phyloP scores from a whole-genome alignment of 1,140 invertebrate genomes.

The Calephelis virginiensis region DNA sequence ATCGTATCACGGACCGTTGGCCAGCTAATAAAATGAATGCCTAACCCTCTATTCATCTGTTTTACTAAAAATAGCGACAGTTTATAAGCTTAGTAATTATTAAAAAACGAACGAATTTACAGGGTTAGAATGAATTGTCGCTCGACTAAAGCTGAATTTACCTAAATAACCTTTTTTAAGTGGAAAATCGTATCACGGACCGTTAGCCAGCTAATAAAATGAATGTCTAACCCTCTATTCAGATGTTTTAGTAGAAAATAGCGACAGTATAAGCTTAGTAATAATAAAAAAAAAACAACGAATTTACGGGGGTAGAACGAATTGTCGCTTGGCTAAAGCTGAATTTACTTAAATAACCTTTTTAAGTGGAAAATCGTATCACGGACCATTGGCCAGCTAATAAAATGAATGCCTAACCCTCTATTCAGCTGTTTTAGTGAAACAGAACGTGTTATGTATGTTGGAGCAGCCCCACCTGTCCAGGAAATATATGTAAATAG shows the following conservation, averaged over 20 bases:
- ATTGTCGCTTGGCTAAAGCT: not conserved
- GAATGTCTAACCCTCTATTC: slow-evolving; percentile 30
- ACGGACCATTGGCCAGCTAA: slow-evolving; percentile 28
- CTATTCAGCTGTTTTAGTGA: slow-evolving; percentile 31
- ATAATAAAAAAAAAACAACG: too few species aligned
- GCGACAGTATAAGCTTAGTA: too few species aligned
- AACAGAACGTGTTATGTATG: slow-evolving; percentile 31
- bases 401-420: slow-evolving; percentile 31
- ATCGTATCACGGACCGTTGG: slow-evolving; percentile 17
- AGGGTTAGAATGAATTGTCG: not conserved
- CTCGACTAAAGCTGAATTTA: not conserved
- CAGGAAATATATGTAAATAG: slow-evolving; percentile 41
- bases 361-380: slow-evolving; percentile 16
- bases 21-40: slow-evolving; percentile 32
- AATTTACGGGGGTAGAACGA: too few species aligned
- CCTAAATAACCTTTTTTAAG: not conserved
- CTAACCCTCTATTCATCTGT: slow-evolving; percentile 32
- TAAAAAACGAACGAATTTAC: too few species aligned
- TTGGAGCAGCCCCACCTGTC: slow-evolving; percentile 35
- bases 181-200: slow-evolving; percentile 12
- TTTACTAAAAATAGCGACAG: slow-evolving; percentile 19
- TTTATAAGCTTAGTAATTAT: too few species aligned
- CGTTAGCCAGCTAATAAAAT: slow-evolving; percentile 33
- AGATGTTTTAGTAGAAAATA: slow-evolving; percentile 23
- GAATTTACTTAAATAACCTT: not conserved